Percentiles rank a stretch among this genome's conserved stretches.
Conservation (phyloP, 2,797 vertebrate species). For the Gastrophryne carolinensis region DNA sequence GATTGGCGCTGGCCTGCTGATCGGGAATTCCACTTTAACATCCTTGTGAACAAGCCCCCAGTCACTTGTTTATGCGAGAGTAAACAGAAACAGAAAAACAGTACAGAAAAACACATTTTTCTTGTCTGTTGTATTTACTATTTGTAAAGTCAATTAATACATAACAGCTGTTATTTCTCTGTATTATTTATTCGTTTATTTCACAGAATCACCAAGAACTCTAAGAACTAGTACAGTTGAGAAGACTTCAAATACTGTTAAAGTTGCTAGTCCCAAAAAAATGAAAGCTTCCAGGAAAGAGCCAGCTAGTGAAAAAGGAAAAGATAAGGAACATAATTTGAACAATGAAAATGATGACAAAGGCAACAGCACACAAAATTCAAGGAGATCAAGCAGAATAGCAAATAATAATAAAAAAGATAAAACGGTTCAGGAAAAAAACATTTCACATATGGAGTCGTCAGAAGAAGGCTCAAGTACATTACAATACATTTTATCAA, state of each 20-base stretch:
- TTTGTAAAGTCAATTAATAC: too few relatives aligned
- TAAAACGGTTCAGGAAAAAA: conserved; percentile 54
- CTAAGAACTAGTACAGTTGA: conserved; percentile 72
- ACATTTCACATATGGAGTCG: conserved; percentile 52
- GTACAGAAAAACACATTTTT: too few relatives aligned
- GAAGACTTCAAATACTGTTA: conserved; percentile 67
- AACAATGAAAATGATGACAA: conserved; percentile 61
- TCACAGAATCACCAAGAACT: conserved; percentile 74
- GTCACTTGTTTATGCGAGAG: too few relatives aligned
- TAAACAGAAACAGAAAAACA: too few relatives aligned
- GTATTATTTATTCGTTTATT: not conserved
- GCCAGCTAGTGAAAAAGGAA: conserved; percentile 69
- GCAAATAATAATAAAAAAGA: conserved; percentile 56
- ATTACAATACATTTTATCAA: conserved; percentile 55
- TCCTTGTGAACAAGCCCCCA: too few relatives aligned
- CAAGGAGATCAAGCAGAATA: conserved; percentile 57
- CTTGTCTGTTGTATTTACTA: too few relatives aligned
- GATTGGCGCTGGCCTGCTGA: too few relatives aligned
- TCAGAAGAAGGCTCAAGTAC: conserved; percentile 53
- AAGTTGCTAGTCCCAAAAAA: conserved; percentile 66
- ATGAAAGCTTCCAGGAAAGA: not conserved
- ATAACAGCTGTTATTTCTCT: too few relatives aligned
- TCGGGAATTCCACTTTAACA: too few relatives aligned
- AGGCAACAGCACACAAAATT: conserved; percentile 57
- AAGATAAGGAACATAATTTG: conserved; percentile 57